Evolutionary conservation across 2,113 vertebrate species (phyloP).

Genomic region (Nerophis ophidion): DNA sequence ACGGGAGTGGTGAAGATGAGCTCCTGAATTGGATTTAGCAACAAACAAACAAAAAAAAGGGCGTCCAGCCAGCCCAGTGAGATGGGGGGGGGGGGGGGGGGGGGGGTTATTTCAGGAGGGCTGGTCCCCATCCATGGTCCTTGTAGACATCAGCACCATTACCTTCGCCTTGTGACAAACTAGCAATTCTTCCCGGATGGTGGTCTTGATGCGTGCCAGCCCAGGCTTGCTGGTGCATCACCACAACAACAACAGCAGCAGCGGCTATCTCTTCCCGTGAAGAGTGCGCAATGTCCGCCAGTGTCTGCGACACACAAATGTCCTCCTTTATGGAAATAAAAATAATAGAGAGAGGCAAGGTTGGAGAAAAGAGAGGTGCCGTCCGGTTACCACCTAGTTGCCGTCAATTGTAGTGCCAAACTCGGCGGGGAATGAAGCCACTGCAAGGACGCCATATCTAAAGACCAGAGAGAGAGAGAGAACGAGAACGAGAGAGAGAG

Average conservation of each 20-base stretch:
- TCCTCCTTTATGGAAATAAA: neutral
- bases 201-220: constrained; percentile 9
- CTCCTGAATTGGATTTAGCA: constrained; percentile 60
- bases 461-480: constrained; percentile 9
- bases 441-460: constrained; percentile 71
- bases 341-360: neutral
- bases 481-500: neutral
- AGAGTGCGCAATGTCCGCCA: constrained; percentile 22
- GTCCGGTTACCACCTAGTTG: constrained; percentile 49
- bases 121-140: constrained; percentile 45
- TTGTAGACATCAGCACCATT: constrained; percentile 1
- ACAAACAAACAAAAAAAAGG: neutral
- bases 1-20: constrained; percentile 44
- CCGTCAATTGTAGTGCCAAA: constrained; percentile 30
- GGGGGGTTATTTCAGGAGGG: constrained; percentile 28
- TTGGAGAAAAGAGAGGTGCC: constrained; percentile 9
- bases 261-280: constrained; percentile 9
- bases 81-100: constrained; percentile 25
- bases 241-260: neutral
- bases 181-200: neutral
- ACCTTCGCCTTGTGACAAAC: neutral
- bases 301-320: neutral
- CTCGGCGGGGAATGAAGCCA: constrained; percentile 58
- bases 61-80: constrained; percentile 35
- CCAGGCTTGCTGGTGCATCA: constrained; percentile 13